Percentiles rank a stretch among this genome's conserved stretches.
Evolutionary conservation across 1,140 invertebrate genomes (phyloP).

Genomic region (Bemisia tabaci): DNA sequence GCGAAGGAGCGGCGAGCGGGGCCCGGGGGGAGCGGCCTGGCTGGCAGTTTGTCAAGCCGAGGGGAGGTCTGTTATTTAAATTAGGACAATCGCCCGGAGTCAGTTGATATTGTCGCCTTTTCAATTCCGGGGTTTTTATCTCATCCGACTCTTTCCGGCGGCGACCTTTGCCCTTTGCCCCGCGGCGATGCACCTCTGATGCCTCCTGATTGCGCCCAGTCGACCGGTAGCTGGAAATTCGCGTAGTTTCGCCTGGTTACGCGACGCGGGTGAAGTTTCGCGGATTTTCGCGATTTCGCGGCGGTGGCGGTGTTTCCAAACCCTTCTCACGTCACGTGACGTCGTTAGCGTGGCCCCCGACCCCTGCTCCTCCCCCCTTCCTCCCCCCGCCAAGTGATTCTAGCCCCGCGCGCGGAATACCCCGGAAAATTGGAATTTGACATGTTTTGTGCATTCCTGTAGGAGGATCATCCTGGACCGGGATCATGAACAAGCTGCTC

Average conservation of each 20-base stretch:
- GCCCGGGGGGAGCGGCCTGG: too few relatives aligned
- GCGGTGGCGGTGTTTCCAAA: too few relatives aligned
- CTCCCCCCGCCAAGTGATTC: neutral
- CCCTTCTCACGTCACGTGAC: too few relatives aligned
- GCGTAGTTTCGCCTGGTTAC: too few relatives aligned
- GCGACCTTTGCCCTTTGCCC: neutral
- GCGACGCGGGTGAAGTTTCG: too few relatives aligned
- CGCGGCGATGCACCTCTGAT: neutral
- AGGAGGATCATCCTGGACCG: constrained; percentile 1
- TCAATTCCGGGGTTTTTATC: neutral
- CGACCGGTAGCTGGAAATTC: too few relatives aligned
- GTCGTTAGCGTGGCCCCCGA: too few relatives aligned
- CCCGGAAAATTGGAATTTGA: too few relatives aligned
- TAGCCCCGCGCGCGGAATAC: too few relatives aligned
- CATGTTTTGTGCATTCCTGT: neutral
- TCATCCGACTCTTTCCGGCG: neutral
- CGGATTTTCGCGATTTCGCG: too few relatives aligned
- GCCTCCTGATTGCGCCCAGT: neutral
- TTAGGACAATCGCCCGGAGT: neutral
- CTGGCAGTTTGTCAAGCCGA: neutral
- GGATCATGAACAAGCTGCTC: constrained; percentile 17
- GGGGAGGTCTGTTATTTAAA: neutral
- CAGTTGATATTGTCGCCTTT: neutral
- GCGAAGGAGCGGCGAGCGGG: too few relatives aligned
- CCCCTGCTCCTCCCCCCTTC: neutral